Conservation (phyloP, 2,113 vertebrate species). For the Indicator indicator region DNA sequence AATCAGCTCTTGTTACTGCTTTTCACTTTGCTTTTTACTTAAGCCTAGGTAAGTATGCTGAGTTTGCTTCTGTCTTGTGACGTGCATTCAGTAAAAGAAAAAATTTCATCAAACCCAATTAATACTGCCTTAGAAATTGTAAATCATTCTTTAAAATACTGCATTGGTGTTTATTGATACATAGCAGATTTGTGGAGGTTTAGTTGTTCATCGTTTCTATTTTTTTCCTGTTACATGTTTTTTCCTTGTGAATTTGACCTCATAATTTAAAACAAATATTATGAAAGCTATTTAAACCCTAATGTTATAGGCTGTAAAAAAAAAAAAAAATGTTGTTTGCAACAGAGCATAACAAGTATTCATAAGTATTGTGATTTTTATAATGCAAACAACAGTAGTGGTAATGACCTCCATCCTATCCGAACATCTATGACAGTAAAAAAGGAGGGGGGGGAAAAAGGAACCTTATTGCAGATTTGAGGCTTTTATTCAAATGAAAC, state of each 20-base stretch:
- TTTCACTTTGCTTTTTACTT: background rate
- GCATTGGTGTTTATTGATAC: background rate
- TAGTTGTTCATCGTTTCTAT: background rate
- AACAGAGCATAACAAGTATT: background rate
- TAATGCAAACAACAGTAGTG: background rate
- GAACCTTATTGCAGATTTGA: background rate
- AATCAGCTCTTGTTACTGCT: background rate
- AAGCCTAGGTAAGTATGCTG: rapidly evolving
- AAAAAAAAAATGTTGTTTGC: background rate
- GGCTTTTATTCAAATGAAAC: background rate
- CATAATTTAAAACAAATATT: background rate
- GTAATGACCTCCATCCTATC: background rate
- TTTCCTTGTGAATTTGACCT: background rate
- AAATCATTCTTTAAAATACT: background rate
- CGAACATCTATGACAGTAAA: background rate
- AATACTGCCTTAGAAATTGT: background rate
- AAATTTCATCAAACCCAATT: background rate
- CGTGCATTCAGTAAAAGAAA: background rate
- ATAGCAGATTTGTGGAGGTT: background rate
- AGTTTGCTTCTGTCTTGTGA: background rate
- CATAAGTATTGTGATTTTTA: background rate
- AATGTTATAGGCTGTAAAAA: background rate
- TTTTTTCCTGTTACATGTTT: background rate
- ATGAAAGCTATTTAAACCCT: background rate
- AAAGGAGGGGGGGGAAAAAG: background rate